phyloP scores from a whole-genome alignment of 2,888 invertebrate genomes.

The Siphlonurus alternatus region DNA sequence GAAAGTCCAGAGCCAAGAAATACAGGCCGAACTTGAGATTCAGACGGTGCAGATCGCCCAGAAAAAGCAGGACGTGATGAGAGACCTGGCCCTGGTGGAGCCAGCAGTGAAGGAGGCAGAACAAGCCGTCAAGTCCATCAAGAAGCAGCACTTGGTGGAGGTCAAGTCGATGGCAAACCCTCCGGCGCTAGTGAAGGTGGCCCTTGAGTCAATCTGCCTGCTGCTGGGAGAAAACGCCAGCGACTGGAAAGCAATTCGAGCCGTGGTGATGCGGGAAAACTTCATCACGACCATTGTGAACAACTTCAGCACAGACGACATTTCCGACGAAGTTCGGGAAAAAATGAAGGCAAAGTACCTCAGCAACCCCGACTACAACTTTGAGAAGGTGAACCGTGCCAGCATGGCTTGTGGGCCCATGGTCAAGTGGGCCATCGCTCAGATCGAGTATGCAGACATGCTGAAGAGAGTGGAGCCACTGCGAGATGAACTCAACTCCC shows the following conservation, averaged over 20 bases:
- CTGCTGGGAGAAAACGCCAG: conserved; percentile 77
- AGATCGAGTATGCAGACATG: conserved; percentile 98
- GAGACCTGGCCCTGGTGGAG: conserved; percentile 92
- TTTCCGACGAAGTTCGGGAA: conserved; percentile 88
- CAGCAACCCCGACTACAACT: conserved; percentile 97
- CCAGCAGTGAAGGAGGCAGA: conserved; percentile 99
- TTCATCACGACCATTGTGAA: conserved; percentile 88
- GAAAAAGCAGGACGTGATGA: conserved; percentile 88
- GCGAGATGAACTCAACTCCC: conserved; percentile 76
- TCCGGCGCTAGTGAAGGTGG: conserved; percentile 80
- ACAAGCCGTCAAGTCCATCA: conserved; percentile 88
- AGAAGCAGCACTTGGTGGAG: conserved; percentile 90
- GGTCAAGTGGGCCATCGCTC: conserved; percentile 99
- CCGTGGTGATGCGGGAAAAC: conserved; percentile 86
- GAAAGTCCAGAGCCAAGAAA: conserved; percentile 94
- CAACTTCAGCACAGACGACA: conserved; percentile 72
- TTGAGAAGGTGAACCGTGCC: conserved; percentile 96
- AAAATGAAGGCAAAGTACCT: conserved; percentile 92
- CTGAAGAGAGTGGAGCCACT: conserved; percentile 95
- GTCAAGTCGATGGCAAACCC: conserved; percentile 91
- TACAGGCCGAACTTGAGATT: conserved; percentile 59
- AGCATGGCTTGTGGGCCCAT: conserved; percentile 98
- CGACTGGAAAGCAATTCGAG: conserved; percentile 87
- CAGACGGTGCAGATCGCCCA: conserved; percentile 88
- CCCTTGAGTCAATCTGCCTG: conserved; percentile 86